A percentile compares a stretch with the other conserved stretches of the same genome.
Evolutionary conservation across 2,797 vertebrate species (phyloP).

Genomic region (Eulemur albifrons): DNA sequence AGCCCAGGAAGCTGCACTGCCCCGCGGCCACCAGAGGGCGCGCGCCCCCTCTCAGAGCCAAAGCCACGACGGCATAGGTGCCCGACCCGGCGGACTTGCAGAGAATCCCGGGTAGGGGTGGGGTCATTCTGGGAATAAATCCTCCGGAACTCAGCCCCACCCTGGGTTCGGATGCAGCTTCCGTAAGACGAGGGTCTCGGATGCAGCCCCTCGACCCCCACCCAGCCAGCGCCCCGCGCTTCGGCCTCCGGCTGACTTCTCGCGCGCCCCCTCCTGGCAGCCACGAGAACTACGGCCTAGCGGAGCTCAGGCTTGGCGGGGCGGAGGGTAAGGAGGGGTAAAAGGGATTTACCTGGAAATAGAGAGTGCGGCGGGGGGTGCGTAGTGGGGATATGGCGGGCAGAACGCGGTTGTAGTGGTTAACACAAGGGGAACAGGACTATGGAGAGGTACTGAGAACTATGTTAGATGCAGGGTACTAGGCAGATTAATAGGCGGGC

Average conservation of each 20-base stretch:
- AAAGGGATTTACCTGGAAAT: background rate
- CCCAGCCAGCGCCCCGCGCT: slow-evolving; percentile 12
- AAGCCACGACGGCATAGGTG: background rate
- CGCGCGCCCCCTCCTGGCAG: slow-evolving; percentile 65
- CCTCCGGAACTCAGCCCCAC: background rate
- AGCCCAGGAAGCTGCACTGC: background rate
- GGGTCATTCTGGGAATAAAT: background rate
- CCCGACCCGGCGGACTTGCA: background rate
- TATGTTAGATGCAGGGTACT: background rate
- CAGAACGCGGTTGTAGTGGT: background rate
- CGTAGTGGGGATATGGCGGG: background rate
- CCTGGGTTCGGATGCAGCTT: background rate
- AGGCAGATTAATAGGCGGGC: background rate
- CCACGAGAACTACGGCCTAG: background rate
- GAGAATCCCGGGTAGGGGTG: background rate
- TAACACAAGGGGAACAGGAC: background rate
- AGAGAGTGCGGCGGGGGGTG: background rate
- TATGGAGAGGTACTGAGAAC: background rate
- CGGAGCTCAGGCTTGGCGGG: background rate
- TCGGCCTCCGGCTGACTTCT: background rate
- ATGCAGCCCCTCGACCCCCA: background rate
- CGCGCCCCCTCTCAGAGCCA: slow-evolving; percentile 52
- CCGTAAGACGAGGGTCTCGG: background rate
- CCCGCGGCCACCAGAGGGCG: slow-evolving; percentile 73
- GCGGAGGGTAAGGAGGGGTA: background rate